Conservation (phyloP, 2,797 vertebrate species). For the Sarcoramphus papa region DNA sequence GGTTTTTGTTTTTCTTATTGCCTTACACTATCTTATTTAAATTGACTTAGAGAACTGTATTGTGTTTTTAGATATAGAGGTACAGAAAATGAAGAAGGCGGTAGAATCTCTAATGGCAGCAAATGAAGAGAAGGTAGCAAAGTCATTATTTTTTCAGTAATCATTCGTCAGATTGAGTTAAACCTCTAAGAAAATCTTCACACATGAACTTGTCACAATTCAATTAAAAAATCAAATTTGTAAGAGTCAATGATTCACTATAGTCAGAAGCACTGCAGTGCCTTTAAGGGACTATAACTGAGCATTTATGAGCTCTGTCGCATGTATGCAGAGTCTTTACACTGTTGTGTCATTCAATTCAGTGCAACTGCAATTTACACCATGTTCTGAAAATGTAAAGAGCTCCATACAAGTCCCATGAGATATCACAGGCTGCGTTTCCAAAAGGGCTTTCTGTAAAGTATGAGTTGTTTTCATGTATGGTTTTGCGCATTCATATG, state of each 20-base stretch:
- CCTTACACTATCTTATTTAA: not conserved
- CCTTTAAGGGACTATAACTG: not conserved
- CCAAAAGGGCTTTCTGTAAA: not conserved
- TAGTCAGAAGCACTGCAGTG: not conserved
- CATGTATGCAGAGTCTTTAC: not conserved
- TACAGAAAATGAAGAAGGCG: constrained; percentile 97
- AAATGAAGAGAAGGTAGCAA: constrained; percentile 96
- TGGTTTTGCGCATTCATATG: not conserved
- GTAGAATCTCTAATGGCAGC: constrained; percentile 94
- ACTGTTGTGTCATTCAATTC: not conserved
- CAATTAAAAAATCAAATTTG: not conserved
- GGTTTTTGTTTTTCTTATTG: not conserved
- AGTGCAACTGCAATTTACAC: not conserved
- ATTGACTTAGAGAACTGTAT: constrained; percentile 23
- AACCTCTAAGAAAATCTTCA: not conserved
- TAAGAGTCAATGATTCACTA: not conserved
- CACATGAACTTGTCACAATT: not conserved
- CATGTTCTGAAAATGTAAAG: not conserved
- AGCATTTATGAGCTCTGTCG: not conserved
- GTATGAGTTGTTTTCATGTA: not conserved
- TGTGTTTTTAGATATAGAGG: constrained; percentile 87
- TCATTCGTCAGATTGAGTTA: not conserved
- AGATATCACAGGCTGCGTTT: not conserved
- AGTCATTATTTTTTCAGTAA: not conserved
- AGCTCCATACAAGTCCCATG: not conserved